Conservation (phyloP, 2,113 vertebrate species). For the Columba livia region DNA sequence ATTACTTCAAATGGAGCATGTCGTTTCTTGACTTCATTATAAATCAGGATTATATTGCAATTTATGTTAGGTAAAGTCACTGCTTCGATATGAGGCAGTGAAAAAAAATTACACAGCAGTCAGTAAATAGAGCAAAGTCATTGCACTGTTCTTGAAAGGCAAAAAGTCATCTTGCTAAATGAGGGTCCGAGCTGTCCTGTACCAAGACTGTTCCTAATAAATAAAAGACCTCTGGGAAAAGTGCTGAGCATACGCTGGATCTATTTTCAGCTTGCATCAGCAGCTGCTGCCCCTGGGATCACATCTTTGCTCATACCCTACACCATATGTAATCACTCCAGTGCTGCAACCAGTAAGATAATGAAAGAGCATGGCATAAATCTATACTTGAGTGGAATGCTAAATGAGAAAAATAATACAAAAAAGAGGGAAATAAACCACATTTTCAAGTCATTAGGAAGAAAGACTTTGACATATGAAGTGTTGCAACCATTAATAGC, state of each 20-base stretch:
- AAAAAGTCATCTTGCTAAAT: slow-evolving; percentile 84
- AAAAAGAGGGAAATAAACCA: slow-evolving; percentile 81
- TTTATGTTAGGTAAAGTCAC: slow-evolving; percentile 74
- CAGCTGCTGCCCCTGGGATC: slow-evolving; percentile 92
- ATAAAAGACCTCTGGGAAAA: slow-evolving; percentile 90
- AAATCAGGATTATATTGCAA: slow-evolving; percentile 76
- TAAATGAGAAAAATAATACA: slow-evolving; percentile 84
- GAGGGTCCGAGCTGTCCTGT: slow-evolving; percentile 79
- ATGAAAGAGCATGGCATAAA: slow-evolving; percentile 87
- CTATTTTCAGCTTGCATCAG: slow-evolving; percentile 98
- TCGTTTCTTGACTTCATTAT: slow-evolving; percentile 78
- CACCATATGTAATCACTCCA: slow-evolving; percentile 93
- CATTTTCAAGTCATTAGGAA: slow-evolving; percentile 86
- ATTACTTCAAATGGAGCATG: slow-evolving; percentile 77
- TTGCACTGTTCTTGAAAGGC: slow-evolving; percentile 71
- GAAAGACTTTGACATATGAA: slow-evolving; percentile 86
- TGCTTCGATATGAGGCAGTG: slow-evolving; percentile 53
- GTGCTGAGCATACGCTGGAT: slow-evolving; percentile 90
- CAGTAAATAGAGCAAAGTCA: slow-evolving; percentile 83
- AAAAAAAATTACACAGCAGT: slow-evolving; percentile 79
- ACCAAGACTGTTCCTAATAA: slow-evolving; percentile 84
- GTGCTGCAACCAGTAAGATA: slow-evolving; percentile 85
- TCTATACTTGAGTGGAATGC: slow-evolving; percentile 81
- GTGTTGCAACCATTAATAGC: slow-evolving; percentile 86
- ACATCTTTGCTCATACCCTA: slow-evolving; percentile 86